These are phyloP conservation scores for Buathra laborator DNA, from an alignment of 2,888 invertebrate genomes.

Conservation along the genomic window DNA sequence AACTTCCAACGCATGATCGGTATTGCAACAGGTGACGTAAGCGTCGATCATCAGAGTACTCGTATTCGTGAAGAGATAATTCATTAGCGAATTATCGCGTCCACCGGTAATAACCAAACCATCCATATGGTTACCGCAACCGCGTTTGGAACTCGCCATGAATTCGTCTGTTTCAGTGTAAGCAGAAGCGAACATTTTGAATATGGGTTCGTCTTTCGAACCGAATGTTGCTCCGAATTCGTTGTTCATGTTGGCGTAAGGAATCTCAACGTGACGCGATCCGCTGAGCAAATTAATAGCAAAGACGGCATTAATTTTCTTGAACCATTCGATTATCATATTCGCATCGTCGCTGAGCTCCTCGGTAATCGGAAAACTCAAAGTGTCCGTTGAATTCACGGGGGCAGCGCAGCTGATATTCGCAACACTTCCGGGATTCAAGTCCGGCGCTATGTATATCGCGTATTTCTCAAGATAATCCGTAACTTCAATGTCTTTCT, in stretches of 20 bases:
- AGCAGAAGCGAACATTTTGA: slow-evolving; percentile 75
- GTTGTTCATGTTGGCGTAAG: slow-evolving; percentile 74
- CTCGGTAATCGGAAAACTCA: slow-evolving; percentile 75
- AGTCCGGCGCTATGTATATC: slow-evolving; percentile 80
- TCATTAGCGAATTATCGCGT: slow-evolving; percentile 77
- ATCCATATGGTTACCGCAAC: slow-evolving; percentile 72
- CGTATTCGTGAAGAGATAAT: slow-evolving; percentile 81
- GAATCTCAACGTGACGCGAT: slow-evolving; percentile 81
- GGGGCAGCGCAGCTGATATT: slow-evolving; percentile 74
- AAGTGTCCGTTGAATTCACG: slow-evolving; percentile 50
- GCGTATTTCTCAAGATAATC: slow-evolving; percentile 78
- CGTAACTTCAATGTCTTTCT: slow-evolving; percentile 72
- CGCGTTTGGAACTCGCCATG: slow-evolving; percentile 70
- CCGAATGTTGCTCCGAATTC: background rate
- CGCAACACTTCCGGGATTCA: slow-evolving; percentile 74
- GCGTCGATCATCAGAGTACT: slow-evolving; percentile 81
- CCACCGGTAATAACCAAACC: slow-evolving; percentile 72
- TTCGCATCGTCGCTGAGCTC: slow-evolving; percentile 72
- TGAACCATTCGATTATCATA: slow-evolving; percentile 79
- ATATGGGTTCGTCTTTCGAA: slow-evolving; percentile 75
- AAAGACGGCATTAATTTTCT: slow-evolving; percentile 77
- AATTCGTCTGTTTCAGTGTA: slow-evolving; percentile 76
- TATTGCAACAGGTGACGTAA: slow-evolving; percentile 82
- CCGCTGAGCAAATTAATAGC: slow-evolving; percentile 82
- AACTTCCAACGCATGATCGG: slow-evolving; percentile 74